Evolutionary conservation across 2,888 invertebrate genomes (phyloP).

Genomic region (Parnassius glacialis): DNA sequence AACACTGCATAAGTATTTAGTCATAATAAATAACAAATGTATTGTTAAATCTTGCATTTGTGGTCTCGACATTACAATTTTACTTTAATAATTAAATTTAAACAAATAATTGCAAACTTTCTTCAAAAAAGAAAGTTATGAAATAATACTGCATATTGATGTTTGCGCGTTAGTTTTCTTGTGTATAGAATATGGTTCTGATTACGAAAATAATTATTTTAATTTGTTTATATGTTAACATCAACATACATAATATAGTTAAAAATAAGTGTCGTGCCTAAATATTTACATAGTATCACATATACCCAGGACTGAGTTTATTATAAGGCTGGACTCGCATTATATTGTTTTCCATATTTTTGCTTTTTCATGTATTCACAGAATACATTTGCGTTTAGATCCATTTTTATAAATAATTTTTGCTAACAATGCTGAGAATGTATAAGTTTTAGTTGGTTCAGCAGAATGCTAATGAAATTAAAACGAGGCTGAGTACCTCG

Average conservation of each 20-base stretch:
- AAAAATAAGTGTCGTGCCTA: constrained; percentile 25
- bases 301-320: constrained; percentile 41
- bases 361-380: constrained; percentile 31
- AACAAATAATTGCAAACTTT: too few relatives aligned
- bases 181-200: background rate
- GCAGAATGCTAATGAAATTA: too few relatives aligned
- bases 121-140: too few relatives aligned
- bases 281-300: constrained; percentile 23
- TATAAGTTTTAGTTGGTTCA: background rate
- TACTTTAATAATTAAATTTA: too few relatives aligned
- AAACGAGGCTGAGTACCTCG: too few relatives aligned
- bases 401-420: background rate
- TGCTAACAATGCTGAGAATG: too few relatives aligned
- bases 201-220: constrained; percentile 10
- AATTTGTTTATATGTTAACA: constrained; percentile 4
- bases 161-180: background rate
- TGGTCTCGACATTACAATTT: background rate
- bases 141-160: too few relatives aligned
- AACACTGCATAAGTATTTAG: constrained; percentile 2
- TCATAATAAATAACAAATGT: constrained; percentile 5
- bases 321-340: constrained; percentile 34
- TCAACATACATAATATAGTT: constrained; percentile 17
- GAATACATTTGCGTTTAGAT: constrained; percentile 32
- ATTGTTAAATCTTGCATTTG: constrained; percentile 5
- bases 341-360: constrained; percentile 33